Percentiles rank a stretch among this genome's conserved stretches.
Conservation (phyloP, 2,888 invertebrate species). For the Reticulitermes lucifugus region DNA sequence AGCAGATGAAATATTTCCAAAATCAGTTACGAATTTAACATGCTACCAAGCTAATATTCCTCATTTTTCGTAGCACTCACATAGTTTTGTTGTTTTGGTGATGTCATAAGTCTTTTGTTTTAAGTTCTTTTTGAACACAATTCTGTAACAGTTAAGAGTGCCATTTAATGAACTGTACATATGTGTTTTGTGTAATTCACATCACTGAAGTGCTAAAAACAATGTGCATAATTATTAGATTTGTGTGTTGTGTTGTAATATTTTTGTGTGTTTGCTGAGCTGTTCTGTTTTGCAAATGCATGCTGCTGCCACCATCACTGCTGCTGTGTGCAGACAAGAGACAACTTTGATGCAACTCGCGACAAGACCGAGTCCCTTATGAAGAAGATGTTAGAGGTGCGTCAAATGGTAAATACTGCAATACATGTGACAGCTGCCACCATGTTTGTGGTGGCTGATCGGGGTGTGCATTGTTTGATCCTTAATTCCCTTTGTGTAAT, state of each 20-base stretch:
- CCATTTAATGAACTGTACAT: no score
- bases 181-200: no score
- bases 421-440: not conserved
- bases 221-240: not conserved
- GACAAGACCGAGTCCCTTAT: constrained; percentile 93
- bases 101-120: no score
- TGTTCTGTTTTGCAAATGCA: constrained; percentile 32
- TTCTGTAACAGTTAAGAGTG: no score
- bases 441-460: not conserved
- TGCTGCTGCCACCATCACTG: not conserved
- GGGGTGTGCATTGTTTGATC: no score
- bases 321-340: constrained; percentile 78
- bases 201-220: no score
- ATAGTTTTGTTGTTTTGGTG: no score
- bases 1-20: no score
- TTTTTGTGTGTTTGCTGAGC: constrained; percentile 26
- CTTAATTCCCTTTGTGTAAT: not conserved
- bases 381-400: constrained; percentile 96
- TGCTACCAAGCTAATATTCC: no score
- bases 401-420: constrained; percentile 76
- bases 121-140: no score
- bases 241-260: not conserved
- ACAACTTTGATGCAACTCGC: constrained; percentile 91
- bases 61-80: no score
- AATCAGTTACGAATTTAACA: no score